Base-by-base conservation (phyloP, 1,140 invertebrate genomes). In the Camponotus floridanus region DNA sequence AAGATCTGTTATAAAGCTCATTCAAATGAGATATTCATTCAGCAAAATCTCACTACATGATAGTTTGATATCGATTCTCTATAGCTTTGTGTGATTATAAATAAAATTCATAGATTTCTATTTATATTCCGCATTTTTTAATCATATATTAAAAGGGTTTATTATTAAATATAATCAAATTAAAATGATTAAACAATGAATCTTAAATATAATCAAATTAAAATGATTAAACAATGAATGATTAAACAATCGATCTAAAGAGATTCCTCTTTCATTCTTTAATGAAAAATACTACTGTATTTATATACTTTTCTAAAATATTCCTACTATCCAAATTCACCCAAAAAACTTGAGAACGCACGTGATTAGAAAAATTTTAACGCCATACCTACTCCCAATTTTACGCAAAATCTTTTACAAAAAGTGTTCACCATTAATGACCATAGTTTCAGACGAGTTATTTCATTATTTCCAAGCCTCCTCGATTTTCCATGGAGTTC, bases 1-100 rank as follows among this genome's bases (percentile, higher is more conserved):
- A 73, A 70, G 85, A 87, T 55, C 80, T 76, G 87, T 92, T 90
- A 73, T 93, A 92, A 93, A 93, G 76, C 86, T 92, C 92, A 93
- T 94, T 94, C 92, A 93, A 92, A 51, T 80, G 11, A 39, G 57
- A 31, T 65, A 64, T 73, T 79, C 89, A 90, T 91, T 91, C 83
- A 90, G 83, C 31, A 59, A 86, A 86, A 74, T 57, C 21, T 57
- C 65, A 61, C 61, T 73, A 57, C 59, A 57, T 13, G 9, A 31
- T 21, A 70, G 31, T 70, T 81, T 31, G 39, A 71, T 73, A 62
- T 61, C 15, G 8, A 21, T 68, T 71, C 8, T 81, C 8, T 73
- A 33, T 59, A 36, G 21, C 39, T 81, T 62, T 0, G 15, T 59
- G 42, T 9, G 21, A 6, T 0, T 36, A 26, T 26, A 39, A 68